These are phyloP conservation scores for Lithobates sylvaticus DNA, from an alignment of 2,797 vertebrate genomes.

Conservation along the genomic window DNA sequence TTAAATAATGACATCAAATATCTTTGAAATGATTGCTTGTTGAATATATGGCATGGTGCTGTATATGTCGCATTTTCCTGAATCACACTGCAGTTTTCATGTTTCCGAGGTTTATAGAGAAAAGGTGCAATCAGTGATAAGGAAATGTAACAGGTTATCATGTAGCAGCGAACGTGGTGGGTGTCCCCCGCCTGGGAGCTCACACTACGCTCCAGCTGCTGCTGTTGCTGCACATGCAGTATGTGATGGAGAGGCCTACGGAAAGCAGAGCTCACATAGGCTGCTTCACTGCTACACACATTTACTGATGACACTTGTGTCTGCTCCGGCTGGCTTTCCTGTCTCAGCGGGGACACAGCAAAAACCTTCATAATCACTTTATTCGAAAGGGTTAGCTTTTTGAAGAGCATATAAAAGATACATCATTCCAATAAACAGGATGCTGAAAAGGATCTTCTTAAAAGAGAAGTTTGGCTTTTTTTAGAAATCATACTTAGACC, in stretches of 20 bases:
- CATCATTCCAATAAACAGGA: neutral
- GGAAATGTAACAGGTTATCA: constrained; percentile 30
- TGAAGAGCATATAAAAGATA: neutral
- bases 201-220: neutral
- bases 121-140: neutral
- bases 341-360: neutral
- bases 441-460: neutral
- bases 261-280: neutral
- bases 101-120: neutral
- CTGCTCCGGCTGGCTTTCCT: constrained; percentile 7
- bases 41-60: neutral
- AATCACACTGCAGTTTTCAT: neutral
- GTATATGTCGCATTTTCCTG: no score
- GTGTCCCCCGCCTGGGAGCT: neutral
- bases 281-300: neutral
- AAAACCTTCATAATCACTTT: neutral
- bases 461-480: no score
- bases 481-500: no score
- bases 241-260: neutral
- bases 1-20: neutral
- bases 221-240: neutral
- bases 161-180: neutral
- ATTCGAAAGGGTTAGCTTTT: neutral
- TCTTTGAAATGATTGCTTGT: neutral
- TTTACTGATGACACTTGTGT: constrained; percentile 19